Evolutionary conservation across 2,888 invertebrate genomes (phyloP).

Genomic region (Ormyrus thymus): DNA sequence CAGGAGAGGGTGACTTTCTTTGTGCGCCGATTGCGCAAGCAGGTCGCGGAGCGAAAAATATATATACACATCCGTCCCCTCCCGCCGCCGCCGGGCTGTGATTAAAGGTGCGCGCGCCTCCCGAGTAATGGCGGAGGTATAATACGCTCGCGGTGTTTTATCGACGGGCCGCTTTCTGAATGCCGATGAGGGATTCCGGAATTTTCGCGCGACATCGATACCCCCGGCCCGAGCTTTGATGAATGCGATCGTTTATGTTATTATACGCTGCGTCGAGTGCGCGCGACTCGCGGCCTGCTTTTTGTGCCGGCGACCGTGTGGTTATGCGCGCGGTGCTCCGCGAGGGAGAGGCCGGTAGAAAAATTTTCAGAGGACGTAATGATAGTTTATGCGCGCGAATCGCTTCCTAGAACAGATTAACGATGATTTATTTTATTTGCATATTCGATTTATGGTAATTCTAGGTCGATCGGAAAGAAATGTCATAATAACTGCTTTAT

Average conservation of each 20-base stretch:
- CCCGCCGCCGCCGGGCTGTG: neutral
- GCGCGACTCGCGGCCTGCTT: too few species aligned
- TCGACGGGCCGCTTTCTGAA: conserved; percentile 19
- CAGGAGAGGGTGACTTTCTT: too few species aligned
- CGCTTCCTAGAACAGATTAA: conserved; percentile 43
- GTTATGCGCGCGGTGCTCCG: neutral
- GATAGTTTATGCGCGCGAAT: conserved; percentile 8
- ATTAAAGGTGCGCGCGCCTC: conserved; percentile 19
- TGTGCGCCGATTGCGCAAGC: neutral
- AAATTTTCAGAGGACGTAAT: conserved; percentile 9
- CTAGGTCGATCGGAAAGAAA: conserved; percentile 30
- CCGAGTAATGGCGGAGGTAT: conserved; percentile 39
- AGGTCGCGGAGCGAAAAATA: neutral
- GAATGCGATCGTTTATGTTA: conserved; percentile 47
- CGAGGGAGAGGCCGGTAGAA: neutral
- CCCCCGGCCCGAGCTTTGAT: conserved; percentile 16
- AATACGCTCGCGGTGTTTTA: neutral
- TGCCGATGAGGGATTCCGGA: conserved; percentile 42
- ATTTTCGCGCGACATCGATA: conserved; percentile 16
- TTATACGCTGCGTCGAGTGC: conserved; percentile 1
- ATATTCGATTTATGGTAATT: conserved; percentile 41
- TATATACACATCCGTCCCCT: too few species aligned
- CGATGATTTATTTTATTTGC: conserved; percentile 52
- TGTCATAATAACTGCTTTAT: conserved; percentile 47
- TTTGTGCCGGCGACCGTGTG: neutral